These are phyloP conservation scores for Lucilia sericata DNA, from an alignment of 1,140 invertebrate species.

Conservation along the genomic window DNA sequence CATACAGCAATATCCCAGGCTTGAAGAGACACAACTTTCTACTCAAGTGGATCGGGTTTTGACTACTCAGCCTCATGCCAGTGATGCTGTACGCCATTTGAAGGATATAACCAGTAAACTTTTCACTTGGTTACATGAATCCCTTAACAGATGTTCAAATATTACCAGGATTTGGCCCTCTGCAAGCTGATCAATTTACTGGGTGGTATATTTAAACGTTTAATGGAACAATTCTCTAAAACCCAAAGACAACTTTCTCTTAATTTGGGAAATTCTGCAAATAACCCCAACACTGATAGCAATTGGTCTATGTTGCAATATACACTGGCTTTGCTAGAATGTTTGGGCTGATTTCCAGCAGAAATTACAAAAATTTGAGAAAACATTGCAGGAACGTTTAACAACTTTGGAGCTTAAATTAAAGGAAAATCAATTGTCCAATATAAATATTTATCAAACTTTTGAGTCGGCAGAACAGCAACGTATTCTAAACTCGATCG, in stretches of 20 bases:
- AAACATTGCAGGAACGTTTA: constrained; percentile 66
- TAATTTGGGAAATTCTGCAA: constrained; percentile 66
- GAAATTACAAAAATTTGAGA: constrained; percentile 74
- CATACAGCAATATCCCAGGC: constrained; percentile 61
- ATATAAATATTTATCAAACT: constrained; percentile 55
- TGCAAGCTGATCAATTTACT: constrained; percentile 61
- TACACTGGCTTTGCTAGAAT: constrained; percentile 78
- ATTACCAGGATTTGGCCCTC: constrained; percentile 64
- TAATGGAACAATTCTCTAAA: constrained; percentile 73
- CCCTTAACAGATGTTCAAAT: constrained; percentile 56
- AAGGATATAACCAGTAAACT: constrained; percentile 63
- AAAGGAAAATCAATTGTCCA: constrained; percentile 34
- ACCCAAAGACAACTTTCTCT: constrained; percentile 72
- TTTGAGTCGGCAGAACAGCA: constrained; percentile 53
- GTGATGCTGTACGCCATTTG: constrained; percentile 62
- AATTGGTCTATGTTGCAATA: constrained; percentile 80
- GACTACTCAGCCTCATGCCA: constrained; percentile 57
- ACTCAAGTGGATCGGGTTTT: constrained; percentile 58
- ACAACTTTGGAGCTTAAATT: constrained; percentile 49
- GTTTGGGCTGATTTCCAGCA: constrained; percentile 74
- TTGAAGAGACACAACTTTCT: constrained; percentile 61
- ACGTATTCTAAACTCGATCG: constrained; percentile 54
- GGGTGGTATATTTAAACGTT: constrained; percentile 71
- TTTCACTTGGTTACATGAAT: constrained; percentile 60
- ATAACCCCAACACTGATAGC: constrained; percentile 65